phyloP scores from a whole-genome alignment of 2,113 vertebrate species.

The Nesogale talazaci region DNA sequence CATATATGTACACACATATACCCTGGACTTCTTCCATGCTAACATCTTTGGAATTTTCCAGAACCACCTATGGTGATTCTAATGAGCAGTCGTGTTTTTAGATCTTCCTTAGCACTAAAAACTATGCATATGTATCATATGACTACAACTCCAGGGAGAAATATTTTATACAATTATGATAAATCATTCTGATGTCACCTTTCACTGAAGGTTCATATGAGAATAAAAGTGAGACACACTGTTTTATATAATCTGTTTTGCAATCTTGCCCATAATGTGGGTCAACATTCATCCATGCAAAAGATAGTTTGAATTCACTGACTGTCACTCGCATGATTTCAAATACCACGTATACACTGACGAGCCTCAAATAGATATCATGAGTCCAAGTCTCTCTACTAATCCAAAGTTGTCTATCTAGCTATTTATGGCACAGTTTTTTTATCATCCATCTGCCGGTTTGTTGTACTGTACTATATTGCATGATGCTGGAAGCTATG shows the following conservation, averaged over 20 bases:
- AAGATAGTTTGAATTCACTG: neutral
- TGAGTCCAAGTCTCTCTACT: neutral
- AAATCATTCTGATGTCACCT: constrained; percentile 6
- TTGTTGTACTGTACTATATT: neutral
- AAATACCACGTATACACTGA: neutral
- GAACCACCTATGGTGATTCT: neutral
- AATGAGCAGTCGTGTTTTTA: constrained; percentile 7
- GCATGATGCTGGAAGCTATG: neutral
- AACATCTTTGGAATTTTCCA: constrained; percentile 57
- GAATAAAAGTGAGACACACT: neutral
- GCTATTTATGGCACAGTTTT: neutral
- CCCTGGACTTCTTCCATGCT: neutral
- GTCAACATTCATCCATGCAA: neutral
- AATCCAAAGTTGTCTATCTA: neutral
- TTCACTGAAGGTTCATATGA: constrained; percentile 32
- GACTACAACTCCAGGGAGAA: constrained; percentile 38
- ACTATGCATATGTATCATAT: constrained; percentile 25
- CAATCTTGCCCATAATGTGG: neutral
- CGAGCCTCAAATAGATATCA: neutral
- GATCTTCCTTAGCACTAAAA: neutral
- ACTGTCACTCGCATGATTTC: neutral
- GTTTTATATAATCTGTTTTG: neutral
- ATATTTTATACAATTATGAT: constrained; percentile 1
- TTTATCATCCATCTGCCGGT: neutral
- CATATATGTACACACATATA: neutral